Evolutionary conservation across 2,113 vertebrate genomes (phyloP), one percentile per base, ranked within the genome.

Genomic region (Lonchura striata): DNA sequence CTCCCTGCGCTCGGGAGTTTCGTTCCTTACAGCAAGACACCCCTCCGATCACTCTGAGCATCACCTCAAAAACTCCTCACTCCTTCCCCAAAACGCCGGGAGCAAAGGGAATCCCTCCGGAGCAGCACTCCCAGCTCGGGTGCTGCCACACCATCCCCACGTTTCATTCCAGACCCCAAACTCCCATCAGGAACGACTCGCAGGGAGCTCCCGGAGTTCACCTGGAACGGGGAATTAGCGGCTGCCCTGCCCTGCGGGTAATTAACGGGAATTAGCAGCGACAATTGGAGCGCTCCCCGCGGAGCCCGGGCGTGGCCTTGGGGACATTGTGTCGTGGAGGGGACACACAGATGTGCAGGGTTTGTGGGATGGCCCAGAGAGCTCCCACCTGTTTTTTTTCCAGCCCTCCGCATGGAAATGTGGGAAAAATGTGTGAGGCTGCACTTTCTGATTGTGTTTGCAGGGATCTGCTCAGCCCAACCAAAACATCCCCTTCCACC

Each of bases 1-100:
- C 15, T 94, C 17, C 33, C 27, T 7, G 17, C 5, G 13, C 53
- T 52, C 49, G 2, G 1, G 42, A 68, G 59, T 70, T 20, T 1
- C 10, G 0, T 27, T 24, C 27, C 1, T 61, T 7, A 3, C 4
- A 9, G 10, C 19, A 14, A 76, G 61, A 44, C 4, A 3, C 30
- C 9, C 21, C 15, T 0, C 11, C 2, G 0, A 11, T 7, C 3
- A 0, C 28, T 30, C 31, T 5, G 74, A n/a, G 75, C 42, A n/a
- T 56, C 42, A 4, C 65, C 49, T 37, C 18, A 8, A 46, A 42
- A 63, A 4, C 17, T 50, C 28, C 46, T 76, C 6, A 0, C 46
- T 61, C 4, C 0, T 17, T 68, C 53, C 41, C 42, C 16, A 9
- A 27, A 79, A 37, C 10, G 17, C 37, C 0, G 1, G 10, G 8